Conservation (phyloP, 2,113 vertebrate genomes). For the Hippopotamus amphibius region DNA sequence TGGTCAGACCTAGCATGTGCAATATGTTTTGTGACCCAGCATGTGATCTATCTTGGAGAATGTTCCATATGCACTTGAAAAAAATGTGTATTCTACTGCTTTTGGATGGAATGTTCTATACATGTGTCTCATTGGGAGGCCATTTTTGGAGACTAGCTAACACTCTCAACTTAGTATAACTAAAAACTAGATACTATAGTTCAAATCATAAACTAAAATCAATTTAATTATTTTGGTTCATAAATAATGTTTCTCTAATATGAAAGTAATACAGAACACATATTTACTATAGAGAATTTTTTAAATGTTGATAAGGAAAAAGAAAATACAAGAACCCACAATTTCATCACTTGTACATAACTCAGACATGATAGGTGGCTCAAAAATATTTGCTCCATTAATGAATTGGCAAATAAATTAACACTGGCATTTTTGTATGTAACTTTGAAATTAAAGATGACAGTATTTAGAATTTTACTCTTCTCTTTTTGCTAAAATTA, state of each 20-base stretch:
- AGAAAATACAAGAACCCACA: neutral
- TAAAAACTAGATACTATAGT: neutral
- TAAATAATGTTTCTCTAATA: conserved; percentile 1
- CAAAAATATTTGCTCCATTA: neutral
- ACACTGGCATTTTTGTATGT: neutral
- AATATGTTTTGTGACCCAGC: no score
- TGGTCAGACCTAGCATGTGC: no score
- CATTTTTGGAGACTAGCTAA: neutral
- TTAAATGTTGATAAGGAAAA: neutral
- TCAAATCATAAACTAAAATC: neutral
- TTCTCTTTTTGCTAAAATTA: neutral
- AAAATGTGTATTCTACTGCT: no score
- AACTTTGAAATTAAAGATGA: neutral
- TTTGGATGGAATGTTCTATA: no score
- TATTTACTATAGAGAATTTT: neutral
- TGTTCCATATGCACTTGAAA: no score
- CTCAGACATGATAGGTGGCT: neutral
- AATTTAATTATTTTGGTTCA: neutral
- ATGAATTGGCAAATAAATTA: neutral
- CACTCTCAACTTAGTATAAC: neutral
- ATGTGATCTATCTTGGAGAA: no score
- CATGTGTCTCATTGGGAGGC: neutral
- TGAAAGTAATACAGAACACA: neutral
- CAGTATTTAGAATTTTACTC: neutral
- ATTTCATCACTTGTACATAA: neutral